Evolutionary conservation across 2,888 invertebrate species (phyloP).

Genomic region (Ectobius pallidus): DNA sequence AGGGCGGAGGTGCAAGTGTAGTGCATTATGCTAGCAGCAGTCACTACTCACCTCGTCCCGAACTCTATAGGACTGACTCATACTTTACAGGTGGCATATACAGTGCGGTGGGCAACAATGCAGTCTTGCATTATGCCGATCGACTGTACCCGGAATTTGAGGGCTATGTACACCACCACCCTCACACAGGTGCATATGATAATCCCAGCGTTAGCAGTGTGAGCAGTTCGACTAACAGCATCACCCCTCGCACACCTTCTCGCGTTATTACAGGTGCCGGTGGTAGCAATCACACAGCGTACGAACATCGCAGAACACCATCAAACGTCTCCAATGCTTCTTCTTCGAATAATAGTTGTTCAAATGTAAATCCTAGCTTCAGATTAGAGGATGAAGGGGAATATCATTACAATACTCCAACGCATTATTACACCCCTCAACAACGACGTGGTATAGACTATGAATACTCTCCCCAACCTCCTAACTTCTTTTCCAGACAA

Average conservation of each 20-base stretch:
- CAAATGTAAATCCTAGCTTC: slow-evolving; percentile 67
- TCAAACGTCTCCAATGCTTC: slow-evolving; percentile 74
- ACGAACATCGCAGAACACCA: slow-evolving; percentile 75
- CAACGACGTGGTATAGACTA: slow-evolving; percentile 46
- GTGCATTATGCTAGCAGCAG: slow-evolving; percentile 24
- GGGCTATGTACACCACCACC: slow-evolving; percentile 48
- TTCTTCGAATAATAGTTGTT: slow-evolving; percentile 61
- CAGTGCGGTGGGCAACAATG: slow-evolving; percentile 7
- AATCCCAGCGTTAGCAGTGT: slow-evolving; percentile 59
- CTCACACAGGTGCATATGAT: slow-evolving; percentile 56
- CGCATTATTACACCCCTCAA: slow-evolving; percentile 52
- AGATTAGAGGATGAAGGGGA: slow-evolving; percentile 65
- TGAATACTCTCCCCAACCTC: slow-evolving; percentile 50
- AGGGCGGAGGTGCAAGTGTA: slow-evolving; percentile 7
- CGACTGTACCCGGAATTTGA: slow-evolving; percentile 41
- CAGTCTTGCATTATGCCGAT: slow-evolving; percentile 41
- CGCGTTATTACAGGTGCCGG: not conserved
- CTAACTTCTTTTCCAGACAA: slow-evolving; percentile 45
- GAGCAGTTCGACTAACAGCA: slow-evolving; percentile 50
- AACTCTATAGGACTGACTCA: slow-evolving; percentile 36
- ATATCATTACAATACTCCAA: slow-evolving; percentile 51
- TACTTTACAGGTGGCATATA: slow-evolving; percentile 21
- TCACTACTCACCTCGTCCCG: slow-evolving; percentile 31
- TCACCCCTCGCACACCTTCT: slow-evolving; percentile 42
- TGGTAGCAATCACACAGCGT: slow-evolving; percentile 20